Evolutionary conservation across 2,888 invertebrate genomes (phyloP).

Genomic region (Diadromus collaris): DNA sequence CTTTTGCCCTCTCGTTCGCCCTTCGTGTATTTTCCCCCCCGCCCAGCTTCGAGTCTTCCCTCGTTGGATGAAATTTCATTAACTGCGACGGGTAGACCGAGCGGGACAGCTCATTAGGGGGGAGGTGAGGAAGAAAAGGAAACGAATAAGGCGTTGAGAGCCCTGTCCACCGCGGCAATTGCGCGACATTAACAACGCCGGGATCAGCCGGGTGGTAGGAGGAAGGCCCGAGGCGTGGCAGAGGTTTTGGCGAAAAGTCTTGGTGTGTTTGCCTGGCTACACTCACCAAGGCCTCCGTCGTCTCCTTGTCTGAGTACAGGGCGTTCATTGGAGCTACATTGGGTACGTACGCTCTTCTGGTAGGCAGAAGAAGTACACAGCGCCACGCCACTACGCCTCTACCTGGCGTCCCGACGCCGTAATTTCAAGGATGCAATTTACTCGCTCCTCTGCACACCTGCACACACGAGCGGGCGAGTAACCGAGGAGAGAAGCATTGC

Average conservation of each 20-base stretch:
- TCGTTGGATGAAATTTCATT: slow-evolving; percentile 56
- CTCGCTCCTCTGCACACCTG: slow-evolving; percentile 58
- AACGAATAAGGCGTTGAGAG: slow-evolving; percentile 41
- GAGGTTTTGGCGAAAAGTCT: slow-evolving; percentile 55
- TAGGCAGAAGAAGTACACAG: slow-evolving; percentile 30
- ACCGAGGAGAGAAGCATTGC: slow-evolving; percentile 36
- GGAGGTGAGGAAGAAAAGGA: slow-evolving; percentile 48
- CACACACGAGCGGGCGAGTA: slow-evolving; percentile 40
- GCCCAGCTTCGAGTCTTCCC: slow-evolving; percentile 38
- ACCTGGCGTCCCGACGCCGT: slow-evolving; percentile 51
- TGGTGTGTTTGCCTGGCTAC: slow-evolving; percentile 24
- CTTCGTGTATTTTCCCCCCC: slow-evolving; percentile 37
- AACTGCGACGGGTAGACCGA: slow-evolving; percentile 38
- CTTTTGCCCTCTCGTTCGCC: slow-evolving; percentile 23
- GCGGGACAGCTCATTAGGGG: slow-evolving; percentile 30
- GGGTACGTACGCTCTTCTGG: slow-evolving; percentile 29
- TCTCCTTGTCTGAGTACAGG: slow-evolving; percentile 13
- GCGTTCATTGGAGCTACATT: slow-evolving; percentile 31
- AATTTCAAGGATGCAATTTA: slow-evolving; percentile 62
- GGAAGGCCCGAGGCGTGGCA: slow-evolving; percentile 2
- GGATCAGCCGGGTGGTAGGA: slow-evolving; percentile 35
- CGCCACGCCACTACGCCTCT: slow-evolving; percentile 39
- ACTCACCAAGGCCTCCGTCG: slow-evolving; percentile 16
- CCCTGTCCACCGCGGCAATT: slow-evolving; percentile 53
- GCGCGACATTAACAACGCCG: slow-evolving; percentile 57